A percentile compares a stretch with the other conserved stretches of the same genome.
Conservation (phyloP, 2,888 invertebrate species). For the Caradrina kadenii region DNA sequence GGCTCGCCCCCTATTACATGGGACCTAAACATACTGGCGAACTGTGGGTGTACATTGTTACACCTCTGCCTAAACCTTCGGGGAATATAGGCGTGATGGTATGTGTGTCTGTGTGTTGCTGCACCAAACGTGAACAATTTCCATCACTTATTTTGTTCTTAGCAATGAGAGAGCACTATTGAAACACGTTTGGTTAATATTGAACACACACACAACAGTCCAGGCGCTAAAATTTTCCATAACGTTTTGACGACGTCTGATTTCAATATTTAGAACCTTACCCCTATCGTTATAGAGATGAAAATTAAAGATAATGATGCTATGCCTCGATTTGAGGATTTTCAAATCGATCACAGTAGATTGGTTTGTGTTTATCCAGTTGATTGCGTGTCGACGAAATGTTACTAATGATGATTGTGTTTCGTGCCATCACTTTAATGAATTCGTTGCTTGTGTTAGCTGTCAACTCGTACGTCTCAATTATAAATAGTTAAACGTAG, state of each 20-base stretch:
- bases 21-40: too few relatives aligned
- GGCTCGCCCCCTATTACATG: too few relatives aligned
- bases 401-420: constrained; percentile 58
- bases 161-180: constrained; percentile 38
- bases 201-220: constrained; percentile 23
- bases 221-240: constrained; percentile 43
- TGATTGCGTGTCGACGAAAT: constrained; percentile 57
- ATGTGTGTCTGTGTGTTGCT: too few relatives aligned
- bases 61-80: too few relatives aligned
- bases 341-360: constrained; percentile 59
- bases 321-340: constrained; percentile 55
- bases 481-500: not conserved
- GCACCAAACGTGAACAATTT: constrained; percentile 7
- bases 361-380: constrained; percentile 62
- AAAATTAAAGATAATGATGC: constrained; percentile 14
- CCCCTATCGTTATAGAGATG: not conserved
- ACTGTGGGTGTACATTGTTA: too few relatives aligned
- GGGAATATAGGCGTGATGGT: too few relatives aligned
- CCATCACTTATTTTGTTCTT: constrained; percentile 19
- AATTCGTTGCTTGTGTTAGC: constrained; percentile 23
- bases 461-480: not conserved
- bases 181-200: constrained; percentile 46
- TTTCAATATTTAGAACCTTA: constrained; percentile 36
- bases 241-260: constrained; percentile 7
- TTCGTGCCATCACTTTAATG: constrained; percentile 42